Base-by-base conservation (phyloP, 2,113 vertebrate species). In the Phalacrocorax aristotelis region DNA sequence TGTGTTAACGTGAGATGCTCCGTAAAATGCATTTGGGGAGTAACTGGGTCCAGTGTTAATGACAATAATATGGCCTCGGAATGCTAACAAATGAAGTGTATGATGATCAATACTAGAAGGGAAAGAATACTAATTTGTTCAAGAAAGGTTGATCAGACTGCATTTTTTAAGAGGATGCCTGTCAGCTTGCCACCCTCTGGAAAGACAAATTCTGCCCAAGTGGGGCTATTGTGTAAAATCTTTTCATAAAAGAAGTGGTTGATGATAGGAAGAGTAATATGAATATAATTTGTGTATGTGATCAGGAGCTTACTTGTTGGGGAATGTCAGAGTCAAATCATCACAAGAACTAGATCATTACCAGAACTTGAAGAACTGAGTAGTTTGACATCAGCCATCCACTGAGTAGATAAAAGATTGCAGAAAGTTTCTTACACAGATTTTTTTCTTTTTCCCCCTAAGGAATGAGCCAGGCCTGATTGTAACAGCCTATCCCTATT, bases 361-460 rank as follows among this genome's bases (percentile, higher is more conserved):
- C 38, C 20, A 52, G 48, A 79, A 69, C 8, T 8, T 42, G 14
- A 76, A 52, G 12, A 48, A 72, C 13, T 75, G 36, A 51, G 11
- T 66, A 16, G 49, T 75, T 91, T 69, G 51, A 27, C 11, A 32
- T 54, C 51, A 62, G 21, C 7, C 15, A 40, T 44, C 34, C 3
- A 1, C 3, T 48, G 42, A 20, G 14, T 51, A 60, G 92, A 80
- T 21, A 38, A 46, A 13, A 3, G 1, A 30, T 69, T 74, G 36
- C 15, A 49, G 32, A 26, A 16, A 38, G 9, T 64, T 76, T 64
- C 46, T 71, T 64, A 23, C 1, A 14, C 1, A 15, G 62, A 3
- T 32, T 36, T 36, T 29, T 26, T 42, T 64, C 2, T 7, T 2
- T 11, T 4, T 11, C 13, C 7, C 7, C 2, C 27, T 4, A 13